Evolutionary conservation across 2,113 vertebrate genomes (phyloP), one percentile per base, ranked within the genome.

Genomic region (Cyprinodon brontotheroides): DNA sequence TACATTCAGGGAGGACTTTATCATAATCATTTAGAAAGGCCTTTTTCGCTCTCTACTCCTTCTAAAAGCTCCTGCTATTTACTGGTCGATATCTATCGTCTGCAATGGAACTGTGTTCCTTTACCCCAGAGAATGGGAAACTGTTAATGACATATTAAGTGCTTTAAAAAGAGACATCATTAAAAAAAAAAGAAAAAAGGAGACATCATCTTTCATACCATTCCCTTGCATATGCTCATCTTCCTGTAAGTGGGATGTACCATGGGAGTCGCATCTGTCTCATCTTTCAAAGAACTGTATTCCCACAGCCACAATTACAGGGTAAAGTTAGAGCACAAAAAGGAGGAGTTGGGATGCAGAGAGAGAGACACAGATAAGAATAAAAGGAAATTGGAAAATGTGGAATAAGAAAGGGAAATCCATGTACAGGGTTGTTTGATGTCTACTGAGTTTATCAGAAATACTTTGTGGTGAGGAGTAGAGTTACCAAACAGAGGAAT

Each of bases 271-370:
- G 4, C 29, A 29, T 29, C n/a, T 20, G 68, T 57, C 63, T 89
- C 67, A 79, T 91, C 78, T 77, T 70, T 88, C 67, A 75, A 79
- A 87, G 73, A 88, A 81, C 81, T 75, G 36, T 29, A 43, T 80
- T 78, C 77, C 82, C 82, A 65, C 62, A 68, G 81, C 57, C 57
- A 73, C 72, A 74, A 89, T 89, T 81, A 88, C 69, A 73, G 71
- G 74, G 78, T 36, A 75, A 71, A 82, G 68, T 65, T 40, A 4
- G 71, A 70, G 60, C 78, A 70, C 70, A 86, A 89, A 91, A 74
- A 77, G 88, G 86, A 80, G 84, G 70, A 70, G 0, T 29, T 86
- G 87, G 91, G 85, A 65, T 64, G 68, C 1, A 10, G 75, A 72
- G 68, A 61, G 68, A 61, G 68, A 22, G 61, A 5, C 17, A n/a